Conservation (phyloP, 2,797 vertebrate genomes). For the Calcarius lapponicus region DNA sequence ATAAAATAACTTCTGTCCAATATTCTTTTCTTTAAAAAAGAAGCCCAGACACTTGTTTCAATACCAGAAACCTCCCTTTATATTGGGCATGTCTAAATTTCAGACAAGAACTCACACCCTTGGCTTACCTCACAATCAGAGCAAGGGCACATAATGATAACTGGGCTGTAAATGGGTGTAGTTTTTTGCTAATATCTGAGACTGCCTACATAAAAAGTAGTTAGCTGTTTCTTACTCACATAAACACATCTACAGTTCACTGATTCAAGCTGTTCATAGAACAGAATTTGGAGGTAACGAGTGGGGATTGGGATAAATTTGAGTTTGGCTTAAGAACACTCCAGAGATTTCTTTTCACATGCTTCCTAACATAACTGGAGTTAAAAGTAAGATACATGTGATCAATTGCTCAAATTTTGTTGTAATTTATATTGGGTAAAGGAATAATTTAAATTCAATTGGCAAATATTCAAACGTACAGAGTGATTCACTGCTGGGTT, state of each 20-base stretch:
- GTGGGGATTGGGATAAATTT: neutral
- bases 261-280: neutral
- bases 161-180: neutral
- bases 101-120: neutral
- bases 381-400: neutral
- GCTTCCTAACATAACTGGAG: neutral
- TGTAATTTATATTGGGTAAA: neutral
- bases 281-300: neutral
- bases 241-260: neutral
- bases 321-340: neutral
- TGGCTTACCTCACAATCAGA: neutral
- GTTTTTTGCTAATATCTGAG: neutral
- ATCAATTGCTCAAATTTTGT: neutral
- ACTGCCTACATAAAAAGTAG: fast-evolving
- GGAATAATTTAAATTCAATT: neutral
- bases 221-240: neutral
- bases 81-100: neutral
- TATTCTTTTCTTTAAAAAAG: neutral
- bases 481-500: neutral
- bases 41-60: neutral
- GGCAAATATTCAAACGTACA: neutral
- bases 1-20: neutral
- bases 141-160: neutral
- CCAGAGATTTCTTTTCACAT: neutral
- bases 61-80: neutral